Conservation (phyloP, 2,888 invertebrate genomes). For the Mythimna pallens region DNA sequence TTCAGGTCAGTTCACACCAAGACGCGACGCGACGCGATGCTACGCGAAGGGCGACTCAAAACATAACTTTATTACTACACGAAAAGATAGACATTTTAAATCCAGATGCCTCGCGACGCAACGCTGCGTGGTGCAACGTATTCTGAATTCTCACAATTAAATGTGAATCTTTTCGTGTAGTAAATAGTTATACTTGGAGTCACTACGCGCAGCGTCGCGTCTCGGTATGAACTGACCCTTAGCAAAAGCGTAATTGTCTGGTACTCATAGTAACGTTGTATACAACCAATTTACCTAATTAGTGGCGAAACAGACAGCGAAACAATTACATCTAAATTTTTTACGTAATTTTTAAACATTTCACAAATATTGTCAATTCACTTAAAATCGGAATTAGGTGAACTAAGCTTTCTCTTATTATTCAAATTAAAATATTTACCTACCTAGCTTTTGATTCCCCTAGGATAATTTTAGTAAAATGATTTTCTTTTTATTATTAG, state of each 20-base stretch:
- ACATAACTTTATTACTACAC: too few relatives aligned
- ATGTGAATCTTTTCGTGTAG: too few relatives aligned
- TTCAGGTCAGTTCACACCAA: too few relatives aligned
- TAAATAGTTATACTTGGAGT: too few relatives aligned
- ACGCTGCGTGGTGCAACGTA: too few relatives aligned
- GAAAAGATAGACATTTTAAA: too few relatives aligned
- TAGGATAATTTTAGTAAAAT: constrained; percentile 16
- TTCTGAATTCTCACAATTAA: too few relatives aligned
- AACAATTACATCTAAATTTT: constrained; percentile 36
- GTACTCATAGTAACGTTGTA: neutral
- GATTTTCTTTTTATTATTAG: constrained; percentile 10
- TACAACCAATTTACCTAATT: neutral
- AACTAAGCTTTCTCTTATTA: constrained; percentile 19
- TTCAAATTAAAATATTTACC: constrained; percentile 4
- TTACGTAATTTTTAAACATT: constrained; percentile 55
- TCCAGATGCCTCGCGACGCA: too few relatives aligned
- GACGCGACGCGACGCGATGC: too few relatives aligned
- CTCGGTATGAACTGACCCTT: too few relatives aligned
- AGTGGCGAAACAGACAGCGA: constrained; percentile 35
- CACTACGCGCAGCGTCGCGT: too few relatives aligned
- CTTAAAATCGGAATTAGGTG: constrained; percentile 57
- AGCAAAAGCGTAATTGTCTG: neutral
- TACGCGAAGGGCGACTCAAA: too few relatives aligned
- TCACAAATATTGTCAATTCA: constrained; percentile 72
- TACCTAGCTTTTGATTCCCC: constrained; percentile 18